phyloP scores from a whole-genome alignment of 1,140 invertebrate species.

The Heterodera schachtii region DNA sequence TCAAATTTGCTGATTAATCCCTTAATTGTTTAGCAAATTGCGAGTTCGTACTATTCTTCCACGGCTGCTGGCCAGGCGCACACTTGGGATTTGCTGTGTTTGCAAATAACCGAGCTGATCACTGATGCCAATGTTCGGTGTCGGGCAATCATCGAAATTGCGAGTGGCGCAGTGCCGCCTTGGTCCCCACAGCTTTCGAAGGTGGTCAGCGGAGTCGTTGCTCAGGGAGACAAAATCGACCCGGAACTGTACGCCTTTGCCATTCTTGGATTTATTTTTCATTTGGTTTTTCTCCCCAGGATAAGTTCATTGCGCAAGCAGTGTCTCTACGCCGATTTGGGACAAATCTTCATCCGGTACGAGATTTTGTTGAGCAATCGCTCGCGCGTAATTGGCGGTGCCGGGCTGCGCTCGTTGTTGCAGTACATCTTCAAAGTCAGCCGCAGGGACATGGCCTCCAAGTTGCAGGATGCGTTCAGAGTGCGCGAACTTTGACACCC shows the following conservation, averaged over 20 bases:
- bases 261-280: background rate
- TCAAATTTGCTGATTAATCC: background rate
- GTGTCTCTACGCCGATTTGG: slow-evolving; percentile 30
- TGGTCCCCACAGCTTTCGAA: slow-evolving; percentile 31
- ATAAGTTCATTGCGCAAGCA: slow-evolving; percentile 18
- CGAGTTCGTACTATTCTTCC: slow-evolving; percentile 13
- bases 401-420: slow-evolving; percentile 12
- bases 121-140: slow-evolving; percentile 32
- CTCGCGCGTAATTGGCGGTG: slow-evolving; percentile 18
- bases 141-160: slow-evolving; percentile 33
- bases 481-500: background rate
- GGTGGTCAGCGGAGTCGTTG: slow-evolving; percentile 22
- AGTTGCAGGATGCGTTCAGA: slow-evolving; percentile 33
- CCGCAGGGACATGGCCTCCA: slow-evolving; percentile 7
- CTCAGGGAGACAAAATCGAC: slow-evolving; percentile 30
- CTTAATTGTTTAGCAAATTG: slow-evolving; percentile 22
- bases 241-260: slow-evolving; percentile 23
- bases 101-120: slow-evolving; percentile 37
- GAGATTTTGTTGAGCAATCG: slow-evolving; percentile 25
- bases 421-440: slow-evolving; percentile 40
- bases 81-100: slow-evolving; percentile 35
- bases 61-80: slow-evolving; percentile 5
- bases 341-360: slow-evolving; percentile 38
- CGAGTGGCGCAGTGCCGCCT: slow-evolving; percentile 28
- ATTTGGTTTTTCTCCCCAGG: slow-evolving; percentile 6